Conservation (phyloP, 1,140 invertebrate genomes). For the Drosophila jambulina region DNA sequence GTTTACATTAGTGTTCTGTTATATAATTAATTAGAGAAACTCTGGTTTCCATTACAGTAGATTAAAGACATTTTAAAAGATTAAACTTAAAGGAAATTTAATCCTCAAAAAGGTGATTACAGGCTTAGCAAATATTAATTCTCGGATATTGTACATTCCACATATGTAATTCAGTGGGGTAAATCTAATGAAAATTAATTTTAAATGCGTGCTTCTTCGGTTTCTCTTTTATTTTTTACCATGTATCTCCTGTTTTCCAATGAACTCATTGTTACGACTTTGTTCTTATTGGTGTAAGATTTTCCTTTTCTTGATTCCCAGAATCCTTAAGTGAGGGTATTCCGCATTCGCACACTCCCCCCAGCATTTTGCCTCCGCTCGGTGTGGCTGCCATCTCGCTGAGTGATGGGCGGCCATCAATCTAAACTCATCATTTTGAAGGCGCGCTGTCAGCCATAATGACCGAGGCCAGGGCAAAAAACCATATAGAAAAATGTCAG, state of each 20-base stretch:
- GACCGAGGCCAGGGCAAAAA: conserved; percentile 75
- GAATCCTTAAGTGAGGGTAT: conserved; percentile 37
- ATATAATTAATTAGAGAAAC: background rate
- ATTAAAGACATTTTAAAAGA: background rate
- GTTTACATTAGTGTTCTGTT: background rate
- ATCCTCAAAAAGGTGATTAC: background rate
- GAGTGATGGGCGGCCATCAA: conserved; percentile 81
- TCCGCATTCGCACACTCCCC: background rate
- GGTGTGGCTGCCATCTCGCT: conserved; percentile 48
- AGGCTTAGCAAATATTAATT: background rate
- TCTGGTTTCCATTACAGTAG: background rate
- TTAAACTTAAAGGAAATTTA: background rate
- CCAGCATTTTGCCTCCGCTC: conserved; percentile 11
- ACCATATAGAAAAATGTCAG: conserved; percentile 64
- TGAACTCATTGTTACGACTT: too few relatives aligned
- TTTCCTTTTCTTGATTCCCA: too few relatives aligned
- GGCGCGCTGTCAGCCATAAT: conserved; percentile 78
- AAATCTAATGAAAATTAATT: too few relatives aligned
- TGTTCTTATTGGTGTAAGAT: too few relatives aligned
- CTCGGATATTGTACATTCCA: background rate
- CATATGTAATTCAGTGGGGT: too few relatives aligned
- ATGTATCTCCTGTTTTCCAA: too few relatives aligned
- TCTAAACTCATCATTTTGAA: conserved; percentile 84
- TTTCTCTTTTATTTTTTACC: too few relatives aligned
- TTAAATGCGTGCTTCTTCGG: too few relatives aligned